Evolutionary conservation across 1,140 invertebrate genomes (phyloP), one percentile per base, ranked within the genome.

Genomic region (Trialeurodes vaporariorum): DNA sequence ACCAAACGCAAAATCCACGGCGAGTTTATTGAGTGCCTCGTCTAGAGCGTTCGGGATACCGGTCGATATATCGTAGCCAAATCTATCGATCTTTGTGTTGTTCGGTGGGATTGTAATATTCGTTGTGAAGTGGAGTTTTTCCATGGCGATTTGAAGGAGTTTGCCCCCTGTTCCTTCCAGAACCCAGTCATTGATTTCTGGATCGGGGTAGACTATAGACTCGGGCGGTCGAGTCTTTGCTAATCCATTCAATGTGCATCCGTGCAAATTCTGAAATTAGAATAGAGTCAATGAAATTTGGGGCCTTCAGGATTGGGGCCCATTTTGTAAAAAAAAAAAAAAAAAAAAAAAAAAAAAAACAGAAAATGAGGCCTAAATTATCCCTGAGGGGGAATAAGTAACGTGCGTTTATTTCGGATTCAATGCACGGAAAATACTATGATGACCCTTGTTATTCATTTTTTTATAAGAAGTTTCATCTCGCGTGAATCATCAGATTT

Each of bases 41-140:
- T 23, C 34, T 17, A 65, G n/a, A 2, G 59, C 34, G 17, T 68
- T 40, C 2, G 67, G 67, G 13, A 59, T 64, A 5, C 67, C 67
- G 2, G 62, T 24, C 1, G 67, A 68, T 21, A 68, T 68, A 27
- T 68, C 67, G 63, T 68, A 68, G 23, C 67, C 67, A 25, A 64
- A 68, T 21, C 63, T 25, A 27, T 68, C 67, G 23, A 68, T 23
- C 2, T 62, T 58, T 2, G 63, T 63, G 26, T 59, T 27, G 25
- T 64, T 59, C 21, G 24, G 49, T 9, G 67, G 67, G 21, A 68
- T 34, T 1, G 25, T 59, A n/a, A 68, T 64, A 5, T 22, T 22
- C 12, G 59, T 24, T 1, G 40, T 64, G 23, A 68, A 68, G 26
- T 68, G 64, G 1, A 68, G 34, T 5, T 63, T 27, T 27, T 59